Conservation (phyloP, 2,113 vertebrate genomes). For the Strix aluco region DNA sequence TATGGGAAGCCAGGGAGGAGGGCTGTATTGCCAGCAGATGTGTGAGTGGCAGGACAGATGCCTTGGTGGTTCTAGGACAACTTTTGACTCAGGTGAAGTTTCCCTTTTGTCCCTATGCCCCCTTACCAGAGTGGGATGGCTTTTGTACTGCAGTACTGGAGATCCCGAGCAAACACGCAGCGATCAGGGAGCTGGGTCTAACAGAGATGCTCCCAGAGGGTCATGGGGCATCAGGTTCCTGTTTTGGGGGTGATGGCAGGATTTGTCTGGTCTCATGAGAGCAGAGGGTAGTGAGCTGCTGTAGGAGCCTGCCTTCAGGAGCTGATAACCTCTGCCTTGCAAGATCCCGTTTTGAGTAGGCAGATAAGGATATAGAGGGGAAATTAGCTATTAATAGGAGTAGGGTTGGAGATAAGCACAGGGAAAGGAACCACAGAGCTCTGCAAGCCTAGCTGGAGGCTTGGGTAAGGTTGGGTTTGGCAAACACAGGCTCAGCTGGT, state of each 20-base stretch:
- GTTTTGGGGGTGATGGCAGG: neutral
- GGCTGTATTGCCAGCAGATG: neutral
- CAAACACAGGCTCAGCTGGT: neutral
- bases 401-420: neutral
- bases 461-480: neutral
- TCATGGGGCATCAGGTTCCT: neutral
- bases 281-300: neutral
- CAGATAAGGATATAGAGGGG: neutral
- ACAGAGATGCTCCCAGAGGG: neutral
- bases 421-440: neutral
- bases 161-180: neutral
- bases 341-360: neutral
- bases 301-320: neutral
- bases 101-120: neutral
- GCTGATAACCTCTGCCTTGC: neutral
- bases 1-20: neutral
- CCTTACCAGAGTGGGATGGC: neutral
- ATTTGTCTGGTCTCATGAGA: neutral
- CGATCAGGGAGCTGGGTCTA: neutral
- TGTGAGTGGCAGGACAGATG: neutral
- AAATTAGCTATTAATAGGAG: neutral
- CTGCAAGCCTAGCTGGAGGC: neutral
- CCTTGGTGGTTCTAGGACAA: neutral
- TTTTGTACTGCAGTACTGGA: neutral
- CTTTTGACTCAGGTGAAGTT: neutral